phyloP scores from a whole-genome alignment of 1,140 invertebrate species.

The Drosophila carrolli region DNA sequence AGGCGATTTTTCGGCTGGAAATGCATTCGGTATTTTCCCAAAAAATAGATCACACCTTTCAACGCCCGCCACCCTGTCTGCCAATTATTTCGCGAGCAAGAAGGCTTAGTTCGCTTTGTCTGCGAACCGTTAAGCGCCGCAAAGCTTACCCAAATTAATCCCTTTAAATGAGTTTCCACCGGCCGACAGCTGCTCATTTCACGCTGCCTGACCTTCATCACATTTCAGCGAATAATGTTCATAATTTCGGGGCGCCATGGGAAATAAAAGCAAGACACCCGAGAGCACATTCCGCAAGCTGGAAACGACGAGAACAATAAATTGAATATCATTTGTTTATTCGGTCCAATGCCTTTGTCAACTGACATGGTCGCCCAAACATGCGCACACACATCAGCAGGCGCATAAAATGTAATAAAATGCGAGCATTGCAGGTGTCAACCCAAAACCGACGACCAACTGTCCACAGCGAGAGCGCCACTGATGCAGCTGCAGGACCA shows the following conservation, averaged over 20 bases:
- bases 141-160: constrained; percentile 73
- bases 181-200: constrained; percentile 57
- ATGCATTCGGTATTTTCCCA: constrained; percentile 42
- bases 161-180: constrained; percentile 66
- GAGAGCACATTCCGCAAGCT: constrained; percentile 43
- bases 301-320: constrained; percentile 64
- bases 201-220: constrained; percentile 48
- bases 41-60: constrained; percentile 53
- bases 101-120: constrained; percentile 20
- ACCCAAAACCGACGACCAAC: constrained; percentile 54
- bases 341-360: constrained; percentile 71
- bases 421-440: constrained; percentile 80
- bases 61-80: background rate
- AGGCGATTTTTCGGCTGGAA: constrained; percentile 21
- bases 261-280: constrained; percentile 14
- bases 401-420: constrained; percentile 76
- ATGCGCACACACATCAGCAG: constrained; percentile 27
- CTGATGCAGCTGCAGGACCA: constrained; percentile 28
- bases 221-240: constrained; percentile 50
- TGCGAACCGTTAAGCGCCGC: constrained; percentile 57
- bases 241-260: constrained; percentile 22
- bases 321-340: constrained; percentile 82
- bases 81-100: constrained; percentile 49
- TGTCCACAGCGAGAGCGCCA: constrained; percentile 48
- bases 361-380: constrained; percentile 64